A percentile compares a stretch with the other conserved stretches of the same genome.
phyloP scores from a whole-genome alignment of 2,797 vertebrate species.

The Pyrocephalus nanus region DNA sequence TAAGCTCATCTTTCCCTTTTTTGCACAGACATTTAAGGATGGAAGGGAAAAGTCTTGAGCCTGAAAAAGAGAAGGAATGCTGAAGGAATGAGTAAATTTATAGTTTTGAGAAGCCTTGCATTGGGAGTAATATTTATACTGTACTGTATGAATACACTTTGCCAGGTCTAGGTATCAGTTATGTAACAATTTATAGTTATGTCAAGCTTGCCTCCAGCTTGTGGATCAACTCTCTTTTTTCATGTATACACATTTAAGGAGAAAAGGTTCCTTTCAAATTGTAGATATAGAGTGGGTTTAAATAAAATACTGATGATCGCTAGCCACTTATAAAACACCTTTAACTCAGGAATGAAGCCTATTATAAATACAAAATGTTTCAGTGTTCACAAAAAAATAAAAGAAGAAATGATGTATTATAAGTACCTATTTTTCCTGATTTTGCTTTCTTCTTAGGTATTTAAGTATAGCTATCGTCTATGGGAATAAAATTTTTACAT shows the following conservation, averaged over 20 bases:
- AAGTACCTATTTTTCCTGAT: background rate
- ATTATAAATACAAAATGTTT: background rate
- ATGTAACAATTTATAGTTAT: background rate
- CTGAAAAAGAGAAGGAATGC: background rate
- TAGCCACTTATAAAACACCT: background rate
- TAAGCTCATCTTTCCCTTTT: background rate
- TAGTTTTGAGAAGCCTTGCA: background rate
- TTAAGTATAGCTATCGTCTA: background rate
- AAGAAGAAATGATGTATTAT: accelerated
- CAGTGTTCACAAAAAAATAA: background rate
- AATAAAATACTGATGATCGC: background rate
- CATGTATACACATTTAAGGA: background rate
- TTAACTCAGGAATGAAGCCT: background rate
- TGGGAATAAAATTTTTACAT: background rate
- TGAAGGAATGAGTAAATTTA: background rate
- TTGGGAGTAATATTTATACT: background rate
- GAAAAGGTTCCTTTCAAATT: background rate
- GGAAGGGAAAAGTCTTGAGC: background rate
- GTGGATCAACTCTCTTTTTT: background rate
- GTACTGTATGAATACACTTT: background rate
- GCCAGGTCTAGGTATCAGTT: background rate
- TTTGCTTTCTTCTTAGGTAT: background rate
- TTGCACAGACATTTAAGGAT: background rate
- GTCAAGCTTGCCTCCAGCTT: background rate
- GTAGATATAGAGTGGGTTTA: background rate